These are phyloP conservation scores for Ursus arctos DNA, from an alignment of 2,113 vertebrate species.

Conservation along the genomic window DNA sequence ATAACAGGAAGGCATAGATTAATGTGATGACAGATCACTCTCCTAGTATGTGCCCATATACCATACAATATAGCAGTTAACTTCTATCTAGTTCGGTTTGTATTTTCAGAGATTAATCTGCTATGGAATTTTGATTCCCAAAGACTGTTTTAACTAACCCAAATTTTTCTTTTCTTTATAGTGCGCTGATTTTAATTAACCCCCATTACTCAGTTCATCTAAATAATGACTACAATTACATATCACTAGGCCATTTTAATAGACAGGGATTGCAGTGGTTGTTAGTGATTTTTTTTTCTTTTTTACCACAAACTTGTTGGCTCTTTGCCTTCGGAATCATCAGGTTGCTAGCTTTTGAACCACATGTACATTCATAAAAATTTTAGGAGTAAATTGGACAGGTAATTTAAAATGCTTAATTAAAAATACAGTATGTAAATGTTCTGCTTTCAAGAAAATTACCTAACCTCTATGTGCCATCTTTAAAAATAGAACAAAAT, in stretches of 20 bases:
- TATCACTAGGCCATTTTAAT: slow-evolving; percentile 49
- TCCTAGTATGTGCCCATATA: neutral
- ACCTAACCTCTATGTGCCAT: slow-evolving; percentile 63
- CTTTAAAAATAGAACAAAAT: slow-evolving; percentile 78
- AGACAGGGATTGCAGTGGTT: slow-evolving; percentile 22
- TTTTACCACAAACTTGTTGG: slow-evolving; percentile 48
- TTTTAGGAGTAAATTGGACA: slow-evolving; percentile 63
- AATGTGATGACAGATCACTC: neutral
- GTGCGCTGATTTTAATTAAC: slow-evolving; percentile 64
- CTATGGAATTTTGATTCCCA: slow-evolving; percentile 47
- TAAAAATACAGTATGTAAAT: slow-evolving; percentile 76
- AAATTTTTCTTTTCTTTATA: slow-evolving; percentile 47
- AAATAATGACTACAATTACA: slow-evolving; percentile 59
- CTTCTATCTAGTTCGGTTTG: neutral
- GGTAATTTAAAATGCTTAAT: slow-evolving; percentile 75
- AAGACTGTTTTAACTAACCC: slow-evolving; percentile 49
- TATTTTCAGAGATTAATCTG: slow-evolving; percentile 26
- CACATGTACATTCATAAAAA: slow-evolving; percentile 70
- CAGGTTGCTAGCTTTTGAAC: slow-evolving; percentile 71
- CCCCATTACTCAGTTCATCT: slow-evolving; percentile 62
- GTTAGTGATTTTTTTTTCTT: slow-evolving; percentile 4
- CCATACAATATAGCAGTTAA: neutral
- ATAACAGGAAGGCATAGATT: neutral
- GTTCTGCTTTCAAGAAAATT: slow-evolving; percentile 76
- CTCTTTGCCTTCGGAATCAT: slow-evolving; percentile 49